These are phyloP conservation scores for Melanotaenia duboulayi DNA, from an alignment of 2,113 vertebrate species.

Conservation along the genomic window DNA sequence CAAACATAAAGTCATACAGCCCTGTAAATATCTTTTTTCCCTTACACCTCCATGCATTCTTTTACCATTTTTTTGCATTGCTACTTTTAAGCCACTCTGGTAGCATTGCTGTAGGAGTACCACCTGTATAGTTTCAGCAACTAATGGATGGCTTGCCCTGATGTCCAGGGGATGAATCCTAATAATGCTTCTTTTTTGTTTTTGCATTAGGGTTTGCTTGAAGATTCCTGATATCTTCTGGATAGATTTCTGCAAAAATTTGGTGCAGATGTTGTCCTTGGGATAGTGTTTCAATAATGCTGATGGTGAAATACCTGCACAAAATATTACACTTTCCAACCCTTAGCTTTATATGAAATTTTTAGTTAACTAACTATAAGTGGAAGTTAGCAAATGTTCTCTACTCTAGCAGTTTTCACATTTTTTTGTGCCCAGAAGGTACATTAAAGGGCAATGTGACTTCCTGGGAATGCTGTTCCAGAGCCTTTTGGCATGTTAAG, in stretches of 20 bases:
- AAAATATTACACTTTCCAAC: neutral
- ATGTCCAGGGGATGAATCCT: slow-evolving; percentile 10
- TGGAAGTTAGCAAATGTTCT: neutral
- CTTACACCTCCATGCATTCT: neutral
- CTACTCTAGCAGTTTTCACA: neutral
- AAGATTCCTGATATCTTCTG: neutral
- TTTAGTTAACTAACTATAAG: too few species aligned
- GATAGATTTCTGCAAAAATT: neutral
- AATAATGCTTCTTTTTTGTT: neutral
- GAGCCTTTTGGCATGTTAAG: neutral
- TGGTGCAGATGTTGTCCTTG: neutral
- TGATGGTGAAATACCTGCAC: neutral
- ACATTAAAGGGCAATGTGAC: neutral
- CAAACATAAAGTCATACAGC: slow-evolving; percentile 9
- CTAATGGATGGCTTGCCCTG: neutral
- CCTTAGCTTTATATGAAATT: too few species aligned
- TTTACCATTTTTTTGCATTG: neutral
- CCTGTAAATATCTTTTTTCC: slow-evolving; percentile 26
- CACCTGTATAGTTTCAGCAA: neutral
- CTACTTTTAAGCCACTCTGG: neutral
- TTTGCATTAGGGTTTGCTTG: neutral
- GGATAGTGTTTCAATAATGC: neutral
- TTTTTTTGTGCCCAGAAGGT: neutral
- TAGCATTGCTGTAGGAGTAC: neutral
- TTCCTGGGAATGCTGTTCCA: neutral